These are phyloP conservation scores for Anisognathus igniventris DNA, from an alignment of 2,797 vertebrate species.

Conservation along the genomic window DNA sequence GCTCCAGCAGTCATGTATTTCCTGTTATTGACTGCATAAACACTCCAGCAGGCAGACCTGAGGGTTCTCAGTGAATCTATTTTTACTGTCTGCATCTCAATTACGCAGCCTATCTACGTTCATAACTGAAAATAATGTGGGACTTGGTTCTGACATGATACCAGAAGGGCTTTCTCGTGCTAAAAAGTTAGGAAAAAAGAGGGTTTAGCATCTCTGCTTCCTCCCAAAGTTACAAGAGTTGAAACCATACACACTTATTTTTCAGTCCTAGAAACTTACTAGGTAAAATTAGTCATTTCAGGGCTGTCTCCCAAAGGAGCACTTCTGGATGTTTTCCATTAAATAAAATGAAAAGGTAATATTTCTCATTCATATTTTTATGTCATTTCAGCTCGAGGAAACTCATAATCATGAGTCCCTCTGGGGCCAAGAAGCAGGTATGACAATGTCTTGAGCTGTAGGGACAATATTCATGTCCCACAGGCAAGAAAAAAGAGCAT, in stretches of 20 bases:
- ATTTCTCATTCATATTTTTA: slow-evolving; percentile 3
- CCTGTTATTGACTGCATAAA: neutral
- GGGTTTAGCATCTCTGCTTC: neutral
- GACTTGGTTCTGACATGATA: neutral
- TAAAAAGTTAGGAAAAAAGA: neutral
- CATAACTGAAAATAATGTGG: neutral
- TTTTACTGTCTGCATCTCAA: neutral
- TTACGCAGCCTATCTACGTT: accelerated
- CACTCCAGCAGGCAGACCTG: neutral
- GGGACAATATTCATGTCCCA: neutral
- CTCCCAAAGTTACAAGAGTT: neutral
- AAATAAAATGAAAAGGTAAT: neutral
- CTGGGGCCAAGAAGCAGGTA: neutral
- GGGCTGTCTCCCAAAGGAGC: neutral
- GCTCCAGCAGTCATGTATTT: neutral
- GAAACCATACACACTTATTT: neutral
- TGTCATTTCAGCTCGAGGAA: neutral
- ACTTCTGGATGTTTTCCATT: neutral
- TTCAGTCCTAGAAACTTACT: neutral
- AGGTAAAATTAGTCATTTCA: neutral
- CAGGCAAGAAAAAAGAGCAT: neutral
- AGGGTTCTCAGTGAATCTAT: neutral
- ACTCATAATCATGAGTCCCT: neutral
- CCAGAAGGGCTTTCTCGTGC: neutral
- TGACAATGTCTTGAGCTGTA: neutral